These are phyloP conservation scores for Ondatra zibethicus DNA, from an alignment of 2,113 vertebrate species.

Conservation along the genomic window DNA sequence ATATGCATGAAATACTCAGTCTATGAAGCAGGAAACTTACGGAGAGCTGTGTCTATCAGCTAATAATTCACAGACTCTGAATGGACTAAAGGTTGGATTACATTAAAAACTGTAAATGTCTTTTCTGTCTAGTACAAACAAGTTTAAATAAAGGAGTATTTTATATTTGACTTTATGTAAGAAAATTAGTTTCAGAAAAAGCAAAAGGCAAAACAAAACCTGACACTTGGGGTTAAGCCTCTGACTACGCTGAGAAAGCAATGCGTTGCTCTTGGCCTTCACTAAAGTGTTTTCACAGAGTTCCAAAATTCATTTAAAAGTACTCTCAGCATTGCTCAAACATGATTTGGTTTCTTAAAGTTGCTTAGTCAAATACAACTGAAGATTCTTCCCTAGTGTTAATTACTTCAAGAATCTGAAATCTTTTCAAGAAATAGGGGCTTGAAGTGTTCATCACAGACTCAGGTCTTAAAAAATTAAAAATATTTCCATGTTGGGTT, in stretches of 20 bases:
- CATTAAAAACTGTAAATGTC: conserved; percentile 15
- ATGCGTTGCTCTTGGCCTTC: not conserved
- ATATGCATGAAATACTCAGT: not conserved
- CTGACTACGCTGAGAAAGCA: not conserved
- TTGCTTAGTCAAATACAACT: conserved; percentile 17
- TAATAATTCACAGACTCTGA: conserved; percentile 32
- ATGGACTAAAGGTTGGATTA: not conserved
- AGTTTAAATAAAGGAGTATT: conserved; percentile 2
- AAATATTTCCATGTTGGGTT: not conserved
- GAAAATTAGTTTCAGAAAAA: conserved; percentile 53
- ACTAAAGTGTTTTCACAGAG: not conserved
- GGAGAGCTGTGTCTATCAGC: not conserved
- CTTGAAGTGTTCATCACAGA: not conserved
- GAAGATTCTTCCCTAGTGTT: not conserved
- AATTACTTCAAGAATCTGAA: conserved; percentile 43
- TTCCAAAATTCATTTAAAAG: conserved; percentile 61
- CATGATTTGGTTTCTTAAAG: conserved; percentile 40
- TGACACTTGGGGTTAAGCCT: not conserved
- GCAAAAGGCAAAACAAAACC: conserved; percentile 5
- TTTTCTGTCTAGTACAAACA: not conserved
- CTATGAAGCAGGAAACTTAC: conserved; percentile 2
- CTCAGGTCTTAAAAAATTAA: not conserved
- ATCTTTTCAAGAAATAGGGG: not conserved
- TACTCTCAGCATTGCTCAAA: not conserved
- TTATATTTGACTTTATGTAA: not conserved